Conservation (phyloP, 1,140 invertebrate genomes). For the Neuroterus valhalla region DNA sequence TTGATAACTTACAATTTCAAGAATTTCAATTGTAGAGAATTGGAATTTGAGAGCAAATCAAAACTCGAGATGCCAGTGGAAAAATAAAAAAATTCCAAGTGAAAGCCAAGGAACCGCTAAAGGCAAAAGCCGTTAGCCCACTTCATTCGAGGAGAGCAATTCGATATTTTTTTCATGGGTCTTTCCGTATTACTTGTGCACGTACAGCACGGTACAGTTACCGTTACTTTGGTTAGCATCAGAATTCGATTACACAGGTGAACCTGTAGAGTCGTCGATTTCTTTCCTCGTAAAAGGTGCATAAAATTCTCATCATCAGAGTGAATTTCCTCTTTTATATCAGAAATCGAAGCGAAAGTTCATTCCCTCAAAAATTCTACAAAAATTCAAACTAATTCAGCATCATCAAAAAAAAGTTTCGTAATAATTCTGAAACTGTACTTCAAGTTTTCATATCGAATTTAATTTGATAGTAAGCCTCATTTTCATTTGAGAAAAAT, state of each 20-base stretch:
- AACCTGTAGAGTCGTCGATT: neutral
- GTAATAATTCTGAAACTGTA: no score
- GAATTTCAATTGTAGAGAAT: no score
- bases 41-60: no score
- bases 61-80: no score
- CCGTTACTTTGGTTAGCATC: slow-evolving; percentile 5
- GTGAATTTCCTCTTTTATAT: neutral
- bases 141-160: neutral
- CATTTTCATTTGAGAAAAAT: neutral
- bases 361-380: no score
- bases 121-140: neutral
- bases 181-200: slow-evolving; percentile 24
- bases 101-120: neutral
- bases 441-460: neutral
- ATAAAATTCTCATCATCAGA: neutral
- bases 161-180: slow-evolving; percentile 1
- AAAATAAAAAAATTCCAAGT: neutral
- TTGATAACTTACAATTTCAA: no score
- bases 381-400: no score
- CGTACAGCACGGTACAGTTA: slow-evolving; percentile 5
- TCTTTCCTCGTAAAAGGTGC: slow-evolving; percentile 3
- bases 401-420: no score
- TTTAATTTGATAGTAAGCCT: no score
- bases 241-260: slow-evolving; percentile 22
- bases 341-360: no score